Evolutionary conservation across 2,113 vertebrate species (phyloP).

Genomic region (Oryzias melastigma): DNA sequence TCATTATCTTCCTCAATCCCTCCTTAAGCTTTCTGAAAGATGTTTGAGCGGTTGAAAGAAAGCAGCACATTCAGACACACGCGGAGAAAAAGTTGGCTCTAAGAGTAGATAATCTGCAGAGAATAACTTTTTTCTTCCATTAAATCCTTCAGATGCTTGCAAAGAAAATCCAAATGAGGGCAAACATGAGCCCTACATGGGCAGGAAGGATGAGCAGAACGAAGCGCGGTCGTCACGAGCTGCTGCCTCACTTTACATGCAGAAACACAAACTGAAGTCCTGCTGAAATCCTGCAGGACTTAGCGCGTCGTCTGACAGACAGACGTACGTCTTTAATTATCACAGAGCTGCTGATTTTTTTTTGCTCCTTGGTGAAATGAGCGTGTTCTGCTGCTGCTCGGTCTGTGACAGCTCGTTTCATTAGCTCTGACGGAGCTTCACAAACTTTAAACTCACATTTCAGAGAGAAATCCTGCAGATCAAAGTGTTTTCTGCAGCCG

Average conservation of each 20-base stretch:
- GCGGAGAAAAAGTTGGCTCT: constrained; percentile 19
- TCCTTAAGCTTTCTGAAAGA: constrained; percentile 43
- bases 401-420: constrained; percentile 30
- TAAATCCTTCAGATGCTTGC: constrained; percentile 56
- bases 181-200: background rate
- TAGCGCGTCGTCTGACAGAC: constrained; percentile 2
- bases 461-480: too few species aligned
- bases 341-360: constrained; percentile 30
- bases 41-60: constrained; percentile 50
- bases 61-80: constrained; percentile 8
- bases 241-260: background rate
- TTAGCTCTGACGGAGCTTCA: constrained; percentile 27
- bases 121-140: constrained; percentile 54
- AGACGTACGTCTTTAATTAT: constrained; percentile 37
- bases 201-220: constrained; percentile 22
- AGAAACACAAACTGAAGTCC: background rate
- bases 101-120: constrained; percentile 52
- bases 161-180: constrained; percentile 35
- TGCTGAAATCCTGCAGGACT: constrained; percentile 14
- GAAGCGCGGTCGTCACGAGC: constrained; percentile 33
- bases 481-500: too few species aligned
- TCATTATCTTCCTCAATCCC: constrained; percentile 51
- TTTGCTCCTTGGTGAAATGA: constrained; percentile 19
- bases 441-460: constrained; percentile 33
- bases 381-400: background rate